Evolutionary conservation across 1,140 invertebrate genomes (phyloP).

Genomic region (Daktulosphaira vitifoliae): DNA sequence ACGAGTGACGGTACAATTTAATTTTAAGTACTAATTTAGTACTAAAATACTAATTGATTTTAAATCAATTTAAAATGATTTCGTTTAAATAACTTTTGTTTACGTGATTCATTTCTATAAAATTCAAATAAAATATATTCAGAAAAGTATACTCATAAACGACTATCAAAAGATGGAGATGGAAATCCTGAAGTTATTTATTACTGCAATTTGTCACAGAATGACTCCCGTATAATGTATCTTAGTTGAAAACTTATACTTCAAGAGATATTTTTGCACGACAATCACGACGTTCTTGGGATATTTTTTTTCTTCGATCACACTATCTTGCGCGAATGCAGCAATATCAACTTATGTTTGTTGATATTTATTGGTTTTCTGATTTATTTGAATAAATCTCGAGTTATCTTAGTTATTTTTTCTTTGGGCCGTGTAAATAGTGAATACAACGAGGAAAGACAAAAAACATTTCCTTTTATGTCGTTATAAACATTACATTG

Average conservation of each 20-base stretch:
- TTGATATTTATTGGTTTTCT: slow-evolving; percentile 24
- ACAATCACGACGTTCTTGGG: slow-evolving; percentile 7
- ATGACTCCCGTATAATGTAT: neutral
- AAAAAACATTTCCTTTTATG: slow-evolving; percentile 26
- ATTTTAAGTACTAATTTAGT: too few relatives aligned
- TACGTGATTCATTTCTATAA: too few relatives aligned
- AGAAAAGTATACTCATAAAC: too few relatives aligned
- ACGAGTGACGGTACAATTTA: too few relatives aligned
- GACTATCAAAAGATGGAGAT: too few relatives aligned
- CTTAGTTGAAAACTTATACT: too few relatives aligned
- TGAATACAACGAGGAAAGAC: slow-evolving; percentile 31
- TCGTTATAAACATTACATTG: slow-evolving; percentile 3
- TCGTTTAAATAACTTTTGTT: too few relatives aligned
- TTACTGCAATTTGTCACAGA: slow-evolving; percentile 1
- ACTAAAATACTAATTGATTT: too few relatives aligned
- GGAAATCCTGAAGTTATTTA: too few relatives aligned
- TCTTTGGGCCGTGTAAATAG: neutral
- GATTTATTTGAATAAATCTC: neutral
- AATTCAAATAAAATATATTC: too few relatives aligned
- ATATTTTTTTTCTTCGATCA: neutral
- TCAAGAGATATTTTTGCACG: slow-evolving; percentile 1
- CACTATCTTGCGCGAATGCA: neutral
- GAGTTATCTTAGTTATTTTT: too few relatives aligned
- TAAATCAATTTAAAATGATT: too few relatives aligned
- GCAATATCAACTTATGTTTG: neutral